A percentile compares a stretch with the other conserved stretches of the same genome.
Conservation (phyloP, 2,888 invertebrate genomes). For the Pedicia rivosa region DNA sequence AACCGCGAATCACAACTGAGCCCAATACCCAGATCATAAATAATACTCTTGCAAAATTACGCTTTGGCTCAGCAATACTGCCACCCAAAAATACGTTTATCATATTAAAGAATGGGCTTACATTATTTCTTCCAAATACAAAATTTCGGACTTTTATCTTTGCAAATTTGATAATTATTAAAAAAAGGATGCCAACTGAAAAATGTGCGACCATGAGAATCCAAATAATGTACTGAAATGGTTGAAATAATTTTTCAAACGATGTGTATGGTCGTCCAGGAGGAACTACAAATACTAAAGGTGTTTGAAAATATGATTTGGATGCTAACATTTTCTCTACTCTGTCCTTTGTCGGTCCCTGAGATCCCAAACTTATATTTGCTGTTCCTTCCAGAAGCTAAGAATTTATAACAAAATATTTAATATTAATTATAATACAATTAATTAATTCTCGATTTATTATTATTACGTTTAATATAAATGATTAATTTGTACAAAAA, state of each 20-base stretch:
- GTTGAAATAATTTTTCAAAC: slow-evolving; percentile 9
- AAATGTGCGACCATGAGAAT: slow-evolving; percentile 2
- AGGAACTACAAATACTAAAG: slow-evolving; percentile 7
- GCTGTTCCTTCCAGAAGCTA: slow-evolving; percentile 7
- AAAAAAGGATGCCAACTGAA: not conserved
- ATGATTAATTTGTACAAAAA: not conserved
- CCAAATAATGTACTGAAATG: slow-evolving; percentile 9
- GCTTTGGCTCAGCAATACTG: not conserved
- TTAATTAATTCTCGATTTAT: too few species aligned
- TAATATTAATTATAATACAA: not conserved
- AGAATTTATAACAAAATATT: not conserved
- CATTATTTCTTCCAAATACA: slow-evolving; percentile 8
- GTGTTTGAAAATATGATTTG: slow-evolving; percentile 4
- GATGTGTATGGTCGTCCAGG: slow-evolving; percentile 6
- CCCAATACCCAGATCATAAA: slow-evolving; percentile 9
- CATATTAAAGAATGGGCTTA: slow-evolving; percentile 7
- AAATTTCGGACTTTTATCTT: slow-evolving; percentile 5
- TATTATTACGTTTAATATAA: too few species aligned
- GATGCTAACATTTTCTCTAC: slow-evolving; percentile 2
- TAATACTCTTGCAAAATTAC: slow-evolving; percentile 11
- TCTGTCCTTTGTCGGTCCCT: slow-evolving; percentile 3
- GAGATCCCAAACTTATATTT: slow-evolving; percentile 9
- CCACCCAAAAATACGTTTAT: slow-evolving; percentile 10
- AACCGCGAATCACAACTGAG: slow-evolving; percentile 9
- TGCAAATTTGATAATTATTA: slow-evolving; percentile 4